phyloP scores from a whole-genome alignment of 1,140 invertebrate species.

The Elymnias hypermnestra region DNA sequence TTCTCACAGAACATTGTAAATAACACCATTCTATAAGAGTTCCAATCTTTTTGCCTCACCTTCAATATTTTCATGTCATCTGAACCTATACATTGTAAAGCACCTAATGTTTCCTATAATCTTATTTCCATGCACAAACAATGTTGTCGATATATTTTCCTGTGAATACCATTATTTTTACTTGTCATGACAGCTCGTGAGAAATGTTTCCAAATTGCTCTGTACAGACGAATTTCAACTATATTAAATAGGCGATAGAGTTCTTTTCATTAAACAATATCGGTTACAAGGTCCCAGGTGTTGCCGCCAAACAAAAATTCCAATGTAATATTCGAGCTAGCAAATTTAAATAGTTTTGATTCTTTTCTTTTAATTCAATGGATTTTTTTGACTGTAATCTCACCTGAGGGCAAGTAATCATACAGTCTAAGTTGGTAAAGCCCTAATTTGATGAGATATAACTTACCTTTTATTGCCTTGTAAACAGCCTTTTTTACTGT shows the following conservation, averaged over 20 bases:
- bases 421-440: too few species aligned
- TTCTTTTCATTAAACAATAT: not conserved
- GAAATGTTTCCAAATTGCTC: slow-evolving; percentile 19
- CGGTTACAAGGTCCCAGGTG: slow-evolving; percentile 34
- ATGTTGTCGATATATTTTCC: slow-evolving; percentile 40
- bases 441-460: too few species aligned
- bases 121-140: slow-evolving; percentile 37
- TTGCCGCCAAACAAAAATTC: slow-evolving; percentile 40
- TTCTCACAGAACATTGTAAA: too few species aligned
- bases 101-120: slow-evolving; percentile 27
- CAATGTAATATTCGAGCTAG: slow-evolving; percentile 41
- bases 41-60: too few species aligned
- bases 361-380: too few species aligned
- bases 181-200: slow-evolving; percentile 37
- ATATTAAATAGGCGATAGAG: not conserved
- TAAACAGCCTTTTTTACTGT: too few species aligned
- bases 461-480: too few species aligned
- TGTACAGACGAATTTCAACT: not conserved
- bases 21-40: too few species aligned
- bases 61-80: too few species aligned
- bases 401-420: too few species aligned
- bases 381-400: too few species aligned
- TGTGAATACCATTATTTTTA: slow-evolving; percentile 43
- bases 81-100: too few species aligned
- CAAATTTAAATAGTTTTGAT: slow-evolving; percentile 2